Conservation (phyloP, 2,797 vertebrate genomes). For the Halcyon badia region DNA sequence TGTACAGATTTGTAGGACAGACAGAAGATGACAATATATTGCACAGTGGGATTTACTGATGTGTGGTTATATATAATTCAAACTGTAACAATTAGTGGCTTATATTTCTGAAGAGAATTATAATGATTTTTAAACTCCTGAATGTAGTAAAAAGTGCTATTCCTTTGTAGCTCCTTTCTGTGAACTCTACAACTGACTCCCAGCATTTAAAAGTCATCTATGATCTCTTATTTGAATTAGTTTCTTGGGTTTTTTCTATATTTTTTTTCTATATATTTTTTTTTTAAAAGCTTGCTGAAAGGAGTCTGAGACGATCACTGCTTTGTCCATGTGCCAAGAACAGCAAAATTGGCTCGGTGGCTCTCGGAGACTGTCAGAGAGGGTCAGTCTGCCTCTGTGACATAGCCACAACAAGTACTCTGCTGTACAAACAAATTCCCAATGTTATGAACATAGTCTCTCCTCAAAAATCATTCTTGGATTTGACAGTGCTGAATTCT, state of each 20-base stretch:
- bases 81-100: background rate
- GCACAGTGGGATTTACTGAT: background rate
- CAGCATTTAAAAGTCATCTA: background rate
- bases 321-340: background rate
- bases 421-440: background rate
- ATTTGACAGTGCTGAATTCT: background rate
- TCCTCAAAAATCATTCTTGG: background rate
- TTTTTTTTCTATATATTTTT: too few relatives aligned
- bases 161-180: background rate
- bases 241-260: too few relatives aligned
- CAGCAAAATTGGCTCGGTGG: background rate
- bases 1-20: background rate
- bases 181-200: background rate
- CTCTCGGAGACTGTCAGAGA: background rate
- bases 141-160: background rate
- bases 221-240: background rate
- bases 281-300: background rate
- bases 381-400: background rate
- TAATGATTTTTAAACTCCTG: background rate
- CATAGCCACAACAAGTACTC: background rate
- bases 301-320: background rate
- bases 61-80: background rate
- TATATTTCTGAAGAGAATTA: background rate
- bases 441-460: background rate
- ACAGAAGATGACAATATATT: slow-evolving; percentile 20